Base-by-base conservation (phyloP, 2,113 vertebrate genomes). In the rat (Rattus norvegicus) region DNA sequence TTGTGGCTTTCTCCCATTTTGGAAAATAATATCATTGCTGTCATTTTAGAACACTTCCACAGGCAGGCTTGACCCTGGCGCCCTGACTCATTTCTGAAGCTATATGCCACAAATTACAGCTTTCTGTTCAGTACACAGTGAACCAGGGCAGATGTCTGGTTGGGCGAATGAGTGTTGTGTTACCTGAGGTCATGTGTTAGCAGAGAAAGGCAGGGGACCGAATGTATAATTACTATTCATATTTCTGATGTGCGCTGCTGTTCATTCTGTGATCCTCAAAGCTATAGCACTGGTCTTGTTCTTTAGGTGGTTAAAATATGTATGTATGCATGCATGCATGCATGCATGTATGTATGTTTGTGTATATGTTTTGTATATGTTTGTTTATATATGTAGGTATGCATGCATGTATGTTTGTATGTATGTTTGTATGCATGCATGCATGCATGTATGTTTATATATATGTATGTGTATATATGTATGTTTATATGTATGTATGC, bases 11-110 rank as follows among this genome's bases (percentile, higher is more conserved):
- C 65, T 95, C 65, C 20, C 75, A 56, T 96, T 89, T 90, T 95
- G 80, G 91, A 97, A 97, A 97, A 93, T 65, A 83, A 59, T 92
- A 85, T 54, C 92, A n/a, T 89, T 94, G 86, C 75, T 85, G 9
- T 95, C 59, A 77, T 84, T 93, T 95, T 84, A 93, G 76, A 95
- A 73, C 0, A 81, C 39, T 93, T 96, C 76, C 36, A 96, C 88
- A 97, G 93, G 47, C 91, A 89, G 17, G 86, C 54, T 90, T 92
- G 86, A 76, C 84, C 72, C 88, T 95, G 73, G 90, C 75, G 20
- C 90, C 96, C 77, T 93, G 94, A 92, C 65, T 96, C 89, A 69
- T 92, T 93, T 95, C 90, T 67, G 83, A 97, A 86, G 30, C 47
- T 87, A 3, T 86, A 54, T 72, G 52, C 93, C 92, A 90, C n/a